phyloP scores from a whole-genome alignment of 1,140 invertebrate genomes.

The Vanessa tameamea region DNA sequence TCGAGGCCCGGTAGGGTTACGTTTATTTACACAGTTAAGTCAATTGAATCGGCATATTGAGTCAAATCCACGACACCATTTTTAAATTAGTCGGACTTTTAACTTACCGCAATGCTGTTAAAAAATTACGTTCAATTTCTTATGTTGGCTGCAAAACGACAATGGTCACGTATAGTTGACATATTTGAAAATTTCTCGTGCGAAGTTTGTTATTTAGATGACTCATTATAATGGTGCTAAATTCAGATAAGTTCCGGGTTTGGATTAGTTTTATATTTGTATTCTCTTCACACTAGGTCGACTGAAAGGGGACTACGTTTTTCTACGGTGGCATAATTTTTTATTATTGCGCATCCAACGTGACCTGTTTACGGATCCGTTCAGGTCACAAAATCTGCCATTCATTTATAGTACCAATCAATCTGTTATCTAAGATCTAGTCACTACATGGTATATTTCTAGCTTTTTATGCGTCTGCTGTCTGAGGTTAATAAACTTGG shows the following conservation, averaged over 20 bases:
- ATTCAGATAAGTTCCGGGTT: slow-evolving; percentile 49
- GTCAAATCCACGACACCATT: slow-evolving; percentile 42
- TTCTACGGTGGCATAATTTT: slow-evolving; percentile 59
- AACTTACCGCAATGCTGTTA: slow-evolving; percentile 26
- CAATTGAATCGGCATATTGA: slow-evolving; percentile 52
- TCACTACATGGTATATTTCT: slow-evolving; percentile 71
- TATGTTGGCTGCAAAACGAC: slow-evolving; percentile 1
- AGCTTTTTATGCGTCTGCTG: slow-evolving; percentile 78
- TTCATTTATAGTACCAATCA: slow-evolving; percentile 77
- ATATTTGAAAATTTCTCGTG: background rate
- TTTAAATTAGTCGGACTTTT: slow-evolving; percentile 46
- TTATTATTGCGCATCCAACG: slow-evolving; percentile 65
- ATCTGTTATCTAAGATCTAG: slow-evolving; percentile 75
- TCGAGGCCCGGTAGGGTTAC: slow-evolving; percentile 69
- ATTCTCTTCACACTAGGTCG: slow-evolving; percentile 45
- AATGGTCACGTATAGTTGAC: background rate
- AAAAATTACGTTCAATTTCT: slow-evolving; percentile 6
- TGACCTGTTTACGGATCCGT: slow-evolving; percentile 65
- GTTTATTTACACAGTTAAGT: slow-evolving; percentile 60
- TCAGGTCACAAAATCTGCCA: slow-evolving; percentile 65
- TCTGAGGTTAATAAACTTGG: slow-evolving; percentile 70
- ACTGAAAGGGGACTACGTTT: slow-evolving; percentile 51
- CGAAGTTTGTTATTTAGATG: background rate
- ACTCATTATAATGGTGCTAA: background rate
- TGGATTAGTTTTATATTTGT: slow-evolving; percentile 42